Evolutionary conservation across 2,797 vertebrate species (phyloP).

Genomic region (Anabas testudineus): DNA sequence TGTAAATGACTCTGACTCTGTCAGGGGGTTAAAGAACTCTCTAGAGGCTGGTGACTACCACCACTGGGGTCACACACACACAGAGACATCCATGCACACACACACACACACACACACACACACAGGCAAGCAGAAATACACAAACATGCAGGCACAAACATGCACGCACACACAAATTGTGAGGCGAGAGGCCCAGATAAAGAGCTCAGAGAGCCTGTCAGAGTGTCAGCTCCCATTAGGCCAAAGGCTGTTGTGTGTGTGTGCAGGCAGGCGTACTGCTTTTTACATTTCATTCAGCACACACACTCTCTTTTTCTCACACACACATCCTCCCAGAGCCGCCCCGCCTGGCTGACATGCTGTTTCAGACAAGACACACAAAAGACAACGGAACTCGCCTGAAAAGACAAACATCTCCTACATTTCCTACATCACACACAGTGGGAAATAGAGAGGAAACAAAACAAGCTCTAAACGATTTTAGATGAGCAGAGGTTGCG

Average conservation of each 20-base stretch:
- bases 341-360: slow-evolving; percentile 81
- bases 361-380: slow-evolving; percentile 84
- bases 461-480: slow-evolving; percentile 74
- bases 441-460: slow-evolving; percentile 52
- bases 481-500: slow-evolving; percentile 64
- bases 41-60: slow-evolving; percentile 78
- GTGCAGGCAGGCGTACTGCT: slow-evolving; percentile 80
- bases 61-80: slow-evolving; percentile 76
- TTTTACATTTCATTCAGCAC: slow-evolving; percentile 78
- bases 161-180: slow-evolving; percentile 55
- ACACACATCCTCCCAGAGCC: slow-evolving; percentile 73
- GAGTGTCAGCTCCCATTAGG: slow-evolving; percentile 85
- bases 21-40: slow-evolving; percentile 85
- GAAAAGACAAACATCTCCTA: slow-evolving; percentile 83
- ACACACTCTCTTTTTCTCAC: slow-evolving; percentile 66
- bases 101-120: slow-evolving; percentile 56
- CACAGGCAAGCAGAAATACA: slow-evolving; percentile 56
- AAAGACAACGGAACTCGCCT: slow-evolving; percentile 80
- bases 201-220: slow-evolving; percentile 85
- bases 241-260: slow-evolving; percentile 78
- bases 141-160: slow-evolving; percentile 51
- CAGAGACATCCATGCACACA: slow-evolving; percentile 57
- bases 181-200: slow-evolving; percentile 82
- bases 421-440: slow-evolving; percentile 82
- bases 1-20: slow-evolving; percentile 89